Evolutionary conservation across 2,888 invertebrate species (phyloP).

Genomic region (Bugula neritina): DNA sequence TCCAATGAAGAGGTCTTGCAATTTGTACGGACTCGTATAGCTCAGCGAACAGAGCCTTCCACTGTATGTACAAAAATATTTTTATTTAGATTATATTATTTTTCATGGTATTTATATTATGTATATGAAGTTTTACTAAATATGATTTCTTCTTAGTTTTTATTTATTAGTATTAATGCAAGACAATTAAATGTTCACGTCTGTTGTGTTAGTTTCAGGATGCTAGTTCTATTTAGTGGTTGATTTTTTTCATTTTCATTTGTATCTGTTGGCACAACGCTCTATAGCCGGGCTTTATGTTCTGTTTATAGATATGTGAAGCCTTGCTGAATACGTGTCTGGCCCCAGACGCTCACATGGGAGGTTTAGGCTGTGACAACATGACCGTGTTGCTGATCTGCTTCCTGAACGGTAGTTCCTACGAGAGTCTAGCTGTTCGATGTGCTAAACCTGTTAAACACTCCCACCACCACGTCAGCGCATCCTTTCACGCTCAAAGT

Average conservation of each 20-base stretch:
- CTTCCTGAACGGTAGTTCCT: conserved; percentile 59
- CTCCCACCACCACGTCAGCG: no score
- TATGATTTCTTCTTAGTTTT: neutral
- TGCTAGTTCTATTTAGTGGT: no score
- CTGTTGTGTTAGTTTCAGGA: no score
- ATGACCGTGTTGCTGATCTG: conserved; percentile 93
- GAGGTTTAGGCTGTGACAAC: conserved; percentile 95
- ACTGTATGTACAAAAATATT: conserved; percentile 1
- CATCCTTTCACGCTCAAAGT: neutral
- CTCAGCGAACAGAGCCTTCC: conserved; percentile 71
- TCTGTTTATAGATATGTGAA: conserved; percentile 70
- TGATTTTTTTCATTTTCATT: no score
- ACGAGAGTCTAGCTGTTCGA: conserved; percentile 50
- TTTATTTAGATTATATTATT: neutral
- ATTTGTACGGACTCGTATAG: conserved; percentile 78
- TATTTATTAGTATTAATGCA: no score
- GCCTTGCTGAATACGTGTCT: conserved; percentile 86
- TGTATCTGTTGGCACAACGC: neutral
- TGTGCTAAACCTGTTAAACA: conserved; percentile 36
- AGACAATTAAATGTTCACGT: no score
- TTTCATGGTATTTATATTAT: neutral
- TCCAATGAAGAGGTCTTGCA: conserved; percentile 87
- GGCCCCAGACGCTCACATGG: conserved; percentile 93
- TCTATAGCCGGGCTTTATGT: conserved; percentile 5
- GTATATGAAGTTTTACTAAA: neutral